A percentile compares a stretch with the other conserved stretches of the same genome.
These are phyloP conservation scores for Smutsia gigantea DNA, from an alignment of 2,797 vertebrate species.

Conservation along the genomic window DNA sequence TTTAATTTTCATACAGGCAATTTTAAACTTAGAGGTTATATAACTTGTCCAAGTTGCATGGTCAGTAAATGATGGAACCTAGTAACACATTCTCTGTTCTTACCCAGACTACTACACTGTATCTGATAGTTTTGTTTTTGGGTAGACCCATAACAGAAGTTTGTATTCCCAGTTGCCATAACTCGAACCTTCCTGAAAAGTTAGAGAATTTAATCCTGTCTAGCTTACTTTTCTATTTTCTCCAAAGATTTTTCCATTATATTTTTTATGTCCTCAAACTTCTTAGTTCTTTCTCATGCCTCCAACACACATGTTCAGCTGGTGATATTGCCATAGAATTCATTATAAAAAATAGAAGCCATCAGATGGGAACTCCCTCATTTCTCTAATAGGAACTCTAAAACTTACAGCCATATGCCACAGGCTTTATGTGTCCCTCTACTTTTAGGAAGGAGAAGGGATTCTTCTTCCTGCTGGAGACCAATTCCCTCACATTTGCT, in stretches of 20 bases:
- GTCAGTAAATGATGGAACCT: neutral
- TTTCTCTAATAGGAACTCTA: neutral
- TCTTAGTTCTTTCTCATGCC: neutral
- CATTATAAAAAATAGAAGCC: neutral
- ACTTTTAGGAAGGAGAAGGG: neutral
- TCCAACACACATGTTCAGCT: neutral
- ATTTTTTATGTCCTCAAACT: neutral
- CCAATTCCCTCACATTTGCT: neutral
- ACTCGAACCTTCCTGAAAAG: neutral
- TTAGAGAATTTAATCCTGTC: neutral
- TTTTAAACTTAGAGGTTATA: neutral
- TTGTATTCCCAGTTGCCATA: neutral
- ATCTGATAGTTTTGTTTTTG: neutral
- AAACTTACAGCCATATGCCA: neutral
- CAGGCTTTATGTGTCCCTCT: neutral
- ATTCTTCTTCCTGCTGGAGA: neutral
- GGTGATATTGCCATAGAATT: neutral
- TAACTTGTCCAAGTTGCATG: neutral
- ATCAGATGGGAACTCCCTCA: neutral
- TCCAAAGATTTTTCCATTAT: neutral
- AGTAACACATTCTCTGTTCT: neutral
- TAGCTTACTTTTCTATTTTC: neutral
- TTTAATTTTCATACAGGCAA: neutral
- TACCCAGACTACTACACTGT: neutral
- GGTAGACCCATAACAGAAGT: neutral